These are phyloP conservation scores for Allygus modestus DNA, from an alignment of 2,888 invertebrate genomes.

Conservation along the genomic window DNA sequence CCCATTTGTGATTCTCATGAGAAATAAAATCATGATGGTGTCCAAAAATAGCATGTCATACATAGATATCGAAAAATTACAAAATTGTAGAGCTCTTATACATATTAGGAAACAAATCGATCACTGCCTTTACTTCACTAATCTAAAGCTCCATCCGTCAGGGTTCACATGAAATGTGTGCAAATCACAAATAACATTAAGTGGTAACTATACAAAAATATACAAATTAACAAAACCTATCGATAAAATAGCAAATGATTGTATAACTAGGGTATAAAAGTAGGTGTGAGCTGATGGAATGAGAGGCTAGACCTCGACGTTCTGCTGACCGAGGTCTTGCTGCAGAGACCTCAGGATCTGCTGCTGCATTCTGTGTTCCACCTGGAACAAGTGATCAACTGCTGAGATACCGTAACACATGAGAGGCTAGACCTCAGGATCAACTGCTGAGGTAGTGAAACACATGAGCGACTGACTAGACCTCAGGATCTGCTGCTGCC, in stretches of 20 bases:
- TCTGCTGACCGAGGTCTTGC: slow-evolving; percentile 72
- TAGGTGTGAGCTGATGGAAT: background rate
- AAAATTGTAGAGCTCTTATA: too few relatives aligned
- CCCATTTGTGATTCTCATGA: too few relatives aligned
- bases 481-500: slow-evolving; percentile 73
- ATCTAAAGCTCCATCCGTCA: slow-evolving; percentile 3
- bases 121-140: slow-evolving; percentile 29
- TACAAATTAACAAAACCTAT: slow-evolving; percentile 53
- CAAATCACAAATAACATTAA: slow-evolving; percentile 57
- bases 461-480: too few relatives aligned
- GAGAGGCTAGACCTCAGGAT: background rate
- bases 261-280: slow-evolving; percentile 48
- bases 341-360: slow-evolving; percentile 73
- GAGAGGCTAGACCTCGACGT: slow-evolving; percentile 61
- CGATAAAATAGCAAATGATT: slow-evolving; percentile 52
- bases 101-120: background rate
- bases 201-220: slow-evolving; percentile 58
- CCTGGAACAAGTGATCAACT: slow-evolving; percentile 69
- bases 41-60: too few relatives aligned
- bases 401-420: background rate
- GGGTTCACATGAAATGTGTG: slow-evolving; percentile 30
- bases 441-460: slow-evolving; percentile 72
- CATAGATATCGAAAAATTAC: too few relatives aligned
- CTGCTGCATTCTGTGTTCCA: slow-evolving; percentile 73
- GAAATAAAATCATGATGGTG: too few relatives aligned